phyloP scores from a whole-genome alignment of 2,888 invertebrate genomes.

The Zygothrica quintamaculata region DNA sequence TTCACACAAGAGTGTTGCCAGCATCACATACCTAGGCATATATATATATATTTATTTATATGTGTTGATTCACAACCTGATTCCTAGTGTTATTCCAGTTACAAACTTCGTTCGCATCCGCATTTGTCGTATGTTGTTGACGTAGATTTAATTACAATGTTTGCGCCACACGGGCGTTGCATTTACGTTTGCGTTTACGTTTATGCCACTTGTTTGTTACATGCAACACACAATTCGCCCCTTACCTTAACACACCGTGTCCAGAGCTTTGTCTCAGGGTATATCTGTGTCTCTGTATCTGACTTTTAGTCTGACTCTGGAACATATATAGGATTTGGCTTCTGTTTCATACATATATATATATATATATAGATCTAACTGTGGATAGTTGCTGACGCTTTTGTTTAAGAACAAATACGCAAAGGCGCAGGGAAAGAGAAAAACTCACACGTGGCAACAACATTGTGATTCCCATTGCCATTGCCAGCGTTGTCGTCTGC shows the following conservation, averaged over 20 bases:
- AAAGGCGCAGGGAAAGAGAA: constrained; percentile 33
- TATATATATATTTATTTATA: background rate
- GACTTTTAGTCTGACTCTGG: constrained; percentile 1
- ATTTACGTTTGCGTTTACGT: constrained; percentile 52
- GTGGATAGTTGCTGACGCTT: constrained; percentile 55
- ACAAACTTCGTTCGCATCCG: constrained; percentile 19
- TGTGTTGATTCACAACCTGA: background rate
- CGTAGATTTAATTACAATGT: constrained; percentile 79
- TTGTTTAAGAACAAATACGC: constrained; percentile 74
- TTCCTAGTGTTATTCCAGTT: constrained; percentile 18
- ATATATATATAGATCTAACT: constrained; percentile 13
- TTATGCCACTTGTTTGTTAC: constrained; percentile 60
- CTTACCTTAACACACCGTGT: background rate
- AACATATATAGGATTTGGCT: background rate
- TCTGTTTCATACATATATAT: background rate
- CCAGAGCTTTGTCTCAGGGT: constrained; percentile 19
- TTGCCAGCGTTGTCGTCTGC: constrained; percentile 42
- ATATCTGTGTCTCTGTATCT: constrained; percentile 10
- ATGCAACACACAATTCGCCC: constrained; percentile 7
- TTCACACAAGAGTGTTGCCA: constrained; percentile 7
- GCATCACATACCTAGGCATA: background rate
- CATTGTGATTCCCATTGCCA: constrained; percentile 13
- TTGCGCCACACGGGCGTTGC: constrained; percentile 56
- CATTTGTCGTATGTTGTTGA: constrained; percentile 62
- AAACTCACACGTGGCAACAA: constrained; percentile 61